Base-by-base conservation (phyloP, 2,113 vertebrate genomes). In the Gila orcuttii region DNA sequence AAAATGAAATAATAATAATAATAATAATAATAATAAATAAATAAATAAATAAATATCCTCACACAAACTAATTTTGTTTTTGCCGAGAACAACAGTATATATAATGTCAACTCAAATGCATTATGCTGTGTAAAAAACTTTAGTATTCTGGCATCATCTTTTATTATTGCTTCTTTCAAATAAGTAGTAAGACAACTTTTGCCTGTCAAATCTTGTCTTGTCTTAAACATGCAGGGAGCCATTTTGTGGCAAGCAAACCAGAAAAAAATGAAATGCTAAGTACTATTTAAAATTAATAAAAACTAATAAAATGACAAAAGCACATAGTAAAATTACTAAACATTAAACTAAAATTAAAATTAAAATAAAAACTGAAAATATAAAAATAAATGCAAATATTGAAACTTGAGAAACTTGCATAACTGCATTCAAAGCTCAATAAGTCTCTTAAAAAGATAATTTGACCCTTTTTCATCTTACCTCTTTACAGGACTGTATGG, bases 401-500 rank as follows among this genome's bases (percentile, higher is more conserved):
- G 39, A 42, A 8, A 42, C 8, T 7, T 2, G 39, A 42, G 25
- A 64, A 64, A 13, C n/a, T 11, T n/a, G n/a, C 62, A 64, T 66
- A 66, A 66, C 11, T 31, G 25, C 62, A 66, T 66, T 1, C 2
- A 25, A 68, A 68, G 64, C 64, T 68, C 6, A 19, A 28, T 7
- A 66, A 31, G 28, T 33, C 13, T 19, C 62, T 64, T 59, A 59
- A 59, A 59, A 66, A 25, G 3, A 68, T 2, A 9, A 11, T 77
- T 83, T 15, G 2, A 1, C 7, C 25, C 4, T 57, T 57, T n/a
- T 33, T 45, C 21, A 21, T 11, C 90, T 92, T 87, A 97, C 96
- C 95, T 97, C 96, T 90, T 97, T 97, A 92, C 95, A 96, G 3
- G 97, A 96, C 83, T 95, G 95, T 83, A 96, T 95, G 0, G 97